phyloP scores from a whole-genome alignment of 2,113 vertebrate genomes.

The Atherinomorus stipes region DNA sequence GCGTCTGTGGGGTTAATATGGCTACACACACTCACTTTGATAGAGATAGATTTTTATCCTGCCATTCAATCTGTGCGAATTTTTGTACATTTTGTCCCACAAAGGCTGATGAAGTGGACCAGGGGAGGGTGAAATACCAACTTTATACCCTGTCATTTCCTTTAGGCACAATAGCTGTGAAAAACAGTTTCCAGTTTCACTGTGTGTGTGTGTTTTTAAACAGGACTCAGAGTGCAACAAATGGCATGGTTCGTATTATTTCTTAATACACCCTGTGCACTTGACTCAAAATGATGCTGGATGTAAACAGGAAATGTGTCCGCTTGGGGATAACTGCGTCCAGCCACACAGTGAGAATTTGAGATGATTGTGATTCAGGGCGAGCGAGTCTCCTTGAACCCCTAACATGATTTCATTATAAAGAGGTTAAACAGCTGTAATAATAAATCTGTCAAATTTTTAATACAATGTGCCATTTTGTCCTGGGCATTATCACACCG shows the following conservation, averaged over 20 bases:
- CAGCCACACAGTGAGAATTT: conserved; percentile 40
- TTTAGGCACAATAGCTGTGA: conserved; percentile 35
- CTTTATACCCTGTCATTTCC: conserved; percentile 45
- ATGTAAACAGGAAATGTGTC: conserved; percentile 58
- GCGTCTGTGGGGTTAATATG: conserved; percentile 50
- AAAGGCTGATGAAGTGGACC: conserved; percentile 28
- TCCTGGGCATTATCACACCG: conserved; percentile 45
- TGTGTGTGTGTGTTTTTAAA: conserved; percentile 12
- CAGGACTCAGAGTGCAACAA: conserved; percentile 29
- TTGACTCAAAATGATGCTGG: conserved; percentile 41
- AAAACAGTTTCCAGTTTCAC: conserved; percentile 34
- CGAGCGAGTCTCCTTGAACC: conserved; percentile 70
- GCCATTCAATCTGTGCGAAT: conserved; percentile 40
- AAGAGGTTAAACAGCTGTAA: conserved; percentile 79
- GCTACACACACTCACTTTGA: conserved; percentile 58
- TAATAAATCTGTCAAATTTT: conserved; percentile 78
- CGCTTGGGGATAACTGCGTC: conserved; percentile 30
- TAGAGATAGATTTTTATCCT: conserved; percentile 53
- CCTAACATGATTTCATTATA: conserved; percentile 67
- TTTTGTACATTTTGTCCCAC: conserved; percentile 42
- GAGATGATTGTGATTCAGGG: conserved; percentile 67
- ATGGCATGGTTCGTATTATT: conserved; percentile 38
- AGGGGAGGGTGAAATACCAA: conserved; percentile 14
- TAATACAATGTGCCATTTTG: conserved; percentile 70
- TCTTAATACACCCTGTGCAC: conserved; percentile 5